Base-by-base conservation (phyloP, 2,113 vertebrate species). In the Platichthys stellatus region DNA sequence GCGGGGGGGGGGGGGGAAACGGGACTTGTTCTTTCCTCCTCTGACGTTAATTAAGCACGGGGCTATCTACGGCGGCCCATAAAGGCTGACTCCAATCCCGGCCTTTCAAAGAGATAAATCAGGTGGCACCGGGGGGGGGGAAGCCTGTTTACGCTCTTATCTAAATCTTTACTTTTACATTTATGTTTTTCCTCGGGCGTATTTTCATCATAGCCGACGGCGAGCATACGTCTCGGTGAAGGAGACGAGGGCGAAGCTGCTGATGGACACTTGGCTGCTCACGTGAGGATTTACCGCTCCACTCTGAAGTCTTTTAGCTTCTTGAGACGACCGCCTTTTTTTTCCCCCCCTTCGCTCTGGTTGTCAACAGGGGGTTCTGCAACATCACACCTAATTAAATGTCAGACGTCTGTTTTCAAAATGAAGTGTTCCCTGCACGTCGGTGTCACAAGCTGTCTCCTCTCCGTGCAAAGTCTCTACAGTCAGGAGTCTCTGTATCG, bases 21-120 rank as follows among this genome's bases (percentile, higher is more conserved):
- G 74, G 28, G 5, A 65, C 77, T 81, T 49, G 63, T 74, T 78
- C 59, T 77, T 69, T 24, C 59, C 69, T 71, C 43, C 18, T 65
- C 77, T 24, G 59, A 66, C 26, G 63, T 67, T 86, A 88, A 89
- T 87, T 80, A 82, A 72, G 65, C 82, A 54, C 45, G 13, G 51
- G 66, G 58, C 61, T 81, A 51, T 76, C 60, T 23, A 51, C 17
- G n/a, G 26, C 72, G 21, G 74, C 56, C 57, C 68, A 40, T 24
- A 47, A 56, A 65, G 58, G 67, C 63, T 54, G 26, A 24, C 21
- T 24, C 3, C 68, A 58, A 15, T 38, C 38, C 35, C 69, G 38
- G 62, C 57, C 68, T 81, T 38, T 47, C 69, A 66, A 18, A 47
- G 15, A 68, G 64, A 81, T 80, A 70, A 80, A 83, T 69, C 24